Evolutionary conservation across 2,113 vertebrate genomes (phyloP), one percentile per base, ranked within the genome.

Genomic region (Tachysurus vachellii): DNA sequence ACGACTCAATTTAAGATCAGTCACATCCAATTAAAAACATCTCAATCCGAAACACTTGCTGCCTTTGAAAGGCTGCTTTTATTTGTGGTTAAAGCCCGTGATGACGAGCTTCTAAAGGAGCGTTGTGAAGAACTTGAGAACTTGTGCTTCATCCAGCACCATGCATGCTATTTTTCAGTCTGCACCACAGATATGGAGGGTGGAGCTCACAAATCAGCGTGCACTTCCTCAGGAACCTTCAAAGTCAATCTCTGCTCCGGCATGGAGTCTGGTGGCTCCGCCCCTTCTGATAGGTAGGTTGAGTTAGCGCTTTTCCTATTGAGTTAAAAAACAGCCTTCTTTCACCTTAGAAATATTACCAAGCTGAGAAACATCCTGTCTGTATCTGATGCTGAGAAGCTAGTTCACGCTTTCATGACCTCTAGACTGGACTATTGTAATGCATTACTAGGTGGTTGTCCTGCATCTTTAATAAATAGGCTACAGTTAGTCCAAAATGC

Each of bases 21-120:
- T 86, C 56, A 82, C 88, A 68, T 85, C 77, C 91, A 89, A 92
- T 92, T 92, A 92, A 90, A 89, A 86, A 54, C 88, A 79, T 90
- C 89, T 86, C 66, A 86, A 57, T 66, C 88, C 71, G 90, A 88
- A 86, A 89, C n/a, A 75, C 85, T 66, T 21, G 82, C 87, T 47
- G 87, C 83, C 84, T 89, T 86, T 90, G 88, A 89, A 82, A 82
- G 21, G 87, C 82, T 88, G 21, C 13, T 83, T 90, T 85, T 7
- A 89, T 87, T 85, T 93, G 92, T 90, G 93, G 93, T 92, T 91
- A 91, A 80, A 73, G 81, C 80, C 85, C 68, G 83, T 86, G 88
- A 93, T 89, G 88, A 93, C 84, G 83, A 87, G 50, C 88, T 56
- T 76, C 91, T 91, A 92, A 31, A 91, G 87, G 80, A 80, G 89